Evolutionary conservation across 2,113 vertebrate genomes (phyloP), one percentile per base, ranked within the genome.

Genomic region (Sciurus niger): DNA sequence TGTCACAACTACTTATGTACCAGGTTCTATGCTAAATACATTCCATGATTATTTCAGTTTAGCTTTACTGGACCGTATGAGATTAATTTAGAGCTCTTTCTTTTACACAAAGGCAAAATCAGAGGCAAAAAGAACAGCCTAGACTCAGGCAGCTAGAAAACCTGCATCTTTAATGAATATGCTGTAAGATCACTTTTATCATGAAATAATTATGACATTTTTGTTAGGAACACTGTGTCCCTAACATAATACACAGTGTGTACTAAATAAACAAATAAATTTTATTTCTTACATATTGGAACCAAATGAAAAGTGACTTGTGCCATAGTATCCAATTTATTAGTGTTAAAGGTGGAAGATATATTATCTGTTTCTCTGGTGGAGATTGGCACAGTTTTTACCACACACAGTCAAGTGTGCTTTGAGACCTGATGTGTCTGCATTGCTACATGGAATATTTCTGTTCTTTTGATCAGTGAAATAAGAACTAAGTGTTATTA

Each of bases 131-230:
- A n/a, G 11, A 55, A 17, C 5, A 82, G 72, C 11, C 65, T 76
- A 12, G 24, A 40, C 10, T 73, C 58, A 58, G 17, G 22, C 28
- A 82, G 22, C 8, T 60, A 40, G 63, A 92, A 72, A 89, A 11
- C 24, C 34, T 67, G 13, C 34, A 37, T 82, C 16, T 87, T 63
- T 58, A 74, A 51, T 68, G 30, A 55, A 0, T 37, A 22, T 77
- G 51, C 9, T 55, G 0, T 40, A 40, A 88, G 14, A 7, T 17
- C 6, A 34, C 34, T 11, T 37, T 78, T 11, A 20, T 70, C 53
- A 43, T 78, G 85, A 76, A 92, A 89, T 6, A 80, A 84, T 37
- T 53, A 34, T 76, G 86, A 65, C 72, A 53, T 76, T 63, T 77
- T 80, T 32, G 32, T 40, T 73, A 60, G 16, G 10, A 32, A 32